These are phyloP conservation scores for Melanostigma gelatinosum DNA, from an alignment of 2,113 vertebrate genomes.

Conservation along the genomic window DNA sequence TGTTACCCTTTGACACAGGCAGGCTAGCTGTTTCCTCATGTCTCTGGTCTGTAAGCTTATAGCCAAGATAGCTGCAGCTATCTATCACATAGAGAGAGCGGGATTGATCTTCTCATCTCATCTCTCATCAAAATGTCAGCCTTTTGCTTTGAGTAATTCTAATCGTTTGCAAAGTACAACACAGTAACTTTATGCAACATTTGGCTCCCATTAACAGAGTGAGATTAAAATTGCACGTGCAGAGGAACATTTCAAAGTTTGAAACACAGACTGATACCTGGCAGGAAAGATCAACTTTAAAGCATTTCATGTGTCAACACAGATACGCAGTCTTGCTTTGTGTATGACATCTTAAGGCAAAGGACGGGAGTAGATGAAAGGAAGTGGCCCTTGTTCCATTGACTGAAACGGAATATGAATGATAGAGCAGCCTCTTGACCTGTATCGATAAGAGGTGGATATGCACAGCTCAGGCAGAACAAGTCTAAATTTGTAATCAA, in stretches of 20 bases:
- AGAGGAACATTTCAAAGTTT: neutral
- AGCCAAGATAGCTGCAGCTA: neutral
- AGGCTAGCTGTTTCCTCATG: neutral
- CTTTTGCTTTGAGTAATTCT: neutral
- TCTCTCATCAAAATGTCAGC: neutral
- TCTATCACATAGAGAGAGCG: neutral
- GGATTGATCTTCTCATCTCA: neutral
- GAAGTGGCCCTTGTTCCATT: conserved; percentile 7
- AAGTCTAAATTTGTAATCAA: conserved; percentile 69
- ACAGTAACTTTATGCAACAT: neutral
- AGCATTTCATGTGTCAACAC: neutral
- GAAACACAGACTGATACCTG: neutral
- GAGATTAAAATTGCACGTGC: neutral
- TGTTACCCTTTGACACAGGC: neutral
- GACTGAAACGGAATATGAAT: conserved; percentile 44
- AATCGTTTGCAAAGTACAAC: neutral
- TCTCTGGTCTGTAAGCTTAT: neutral
- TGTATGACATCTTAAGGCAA: neutral
- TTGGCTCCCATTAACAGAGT: neutral
- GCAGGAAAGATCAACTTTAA: neutral
- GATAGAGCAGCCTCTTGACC: conserved; percentile 45
- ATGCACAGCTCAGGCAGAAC: conserved; percentile 45
- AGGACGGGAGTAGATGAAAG: conserved; percentile 37
- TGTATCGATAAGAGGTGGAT: conserved; percentile 40
- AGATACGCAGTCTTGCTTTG: neutral